Evolutionary conservation across 2,888 invertebrate species (phyloP), one percentile per base, ranked within the genome.

Genomic region (Perithous albicinctus): DNA sequence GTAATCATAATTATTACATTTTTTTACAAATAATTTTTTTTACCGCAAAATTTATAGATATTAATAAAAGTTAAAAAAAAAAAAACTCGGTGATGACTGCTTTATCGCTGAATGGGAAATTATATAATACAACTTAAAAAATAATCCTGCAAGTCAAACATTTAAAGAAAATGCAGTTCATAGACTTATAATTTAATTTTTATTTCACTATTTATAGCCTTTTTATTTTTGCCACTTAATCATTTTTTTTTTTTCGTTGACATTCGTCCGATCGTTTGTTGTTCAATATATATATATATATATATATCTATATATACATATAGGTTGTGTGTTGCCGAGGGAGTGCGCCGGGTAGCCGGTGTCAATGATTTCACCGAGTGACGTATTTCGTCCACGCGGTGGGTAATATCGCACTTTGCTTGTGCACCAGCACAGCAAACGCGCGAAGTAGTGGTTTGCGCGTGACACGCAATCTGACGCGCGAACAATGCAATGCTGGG

Each of bases 391-490:
- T 10, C 32, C 18, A 56, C 26, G 54, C 54, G 54, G 54, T 54
- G 12, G 23, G n/a, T n/a, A n/a, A n/a, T 0, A 54, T 26, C 23
- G 54, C 48, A 1, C 10, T 6, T 3, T 29, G 4, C n/a, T 8
- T 5, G 2, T 29, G 10, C 51, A 10, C 18, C 23, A 12, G 29
- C 54, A 20, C 54, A 59, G 51, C 74, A 56, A n/a, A n/a, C n/a
- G n/a, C n/a, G 38, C 74, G 54, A 74, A 79, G 80, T 70, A 69
- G 63, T 46, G 41, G 56, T 83, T 85, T n/a, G n/a, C n/a, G 80
- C 88, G 86, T 85, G 88, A 90, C 91, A 92, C 88, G 90, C 89
- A 89, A 87, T 86, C 83, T 91, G 91, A 91, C 89, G 89, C 87
- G 88, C 81, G 88, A 88, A 91, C 92, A 91, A 91, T 92, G 87